Evolutionary conservation across 2,797 vertebrate genomes (phyloP).

Genomic region (Cheirogaleus major): DNA sequence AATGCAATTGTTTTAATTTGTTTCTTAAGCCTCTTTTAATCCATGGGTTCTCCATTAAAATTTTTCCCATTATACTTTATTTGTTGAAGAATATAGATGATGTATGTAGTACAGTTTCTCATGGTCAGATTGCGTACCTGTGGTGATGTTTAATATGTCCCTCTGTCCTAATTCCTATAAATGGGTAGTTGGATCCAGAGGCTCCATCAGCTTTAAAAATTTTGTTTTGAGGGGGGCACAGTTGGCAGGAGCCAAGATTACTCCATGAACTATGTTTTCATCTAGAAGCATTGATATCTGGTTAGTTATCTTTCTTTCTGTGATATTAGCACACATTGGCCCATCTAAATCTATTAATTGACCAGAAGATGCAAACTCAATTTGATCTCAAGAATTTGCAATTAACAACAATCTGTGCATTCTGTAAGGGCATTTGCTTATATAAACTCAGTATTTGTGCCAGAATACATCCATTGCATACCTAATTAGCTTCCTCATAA

Average conservation of each 20-base stretch:
- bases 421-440: not conserved
- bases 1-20: not conserved
- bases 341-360: not conserved
- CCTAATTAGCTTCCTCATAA: constrained; percentile 2
- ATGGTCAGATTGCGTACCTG: not conserved
- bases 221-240: not conserved
- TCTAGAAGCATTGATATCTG: not conserved
- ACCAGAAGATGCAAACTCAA: not conserved
- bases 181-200: not conserved
- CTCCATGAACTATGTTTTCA: not conserved
- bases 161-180: not conserved
- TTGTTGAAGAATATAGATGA: not conserved
- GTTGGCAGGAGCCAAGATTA: not conserved
- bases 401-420: not conserved
- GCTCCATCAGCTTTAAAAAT: not conserved
- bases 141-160: not conserved
- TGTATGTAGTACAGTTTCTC: not conserved
- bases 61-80: not conserved
- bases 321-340: not conserved
- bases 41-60: not conserved
- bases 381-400: not conserved
- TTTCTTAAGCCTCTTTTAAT: not conserved
- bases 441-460: constrained; percentile 10
- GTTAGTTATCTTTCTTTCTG: not conserved
- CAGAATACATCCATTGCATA: not conserved